phyloP scores from a whole-genome alignment of 2,797 vertebrate genomes.

The Limosa lapponica region DNA sequence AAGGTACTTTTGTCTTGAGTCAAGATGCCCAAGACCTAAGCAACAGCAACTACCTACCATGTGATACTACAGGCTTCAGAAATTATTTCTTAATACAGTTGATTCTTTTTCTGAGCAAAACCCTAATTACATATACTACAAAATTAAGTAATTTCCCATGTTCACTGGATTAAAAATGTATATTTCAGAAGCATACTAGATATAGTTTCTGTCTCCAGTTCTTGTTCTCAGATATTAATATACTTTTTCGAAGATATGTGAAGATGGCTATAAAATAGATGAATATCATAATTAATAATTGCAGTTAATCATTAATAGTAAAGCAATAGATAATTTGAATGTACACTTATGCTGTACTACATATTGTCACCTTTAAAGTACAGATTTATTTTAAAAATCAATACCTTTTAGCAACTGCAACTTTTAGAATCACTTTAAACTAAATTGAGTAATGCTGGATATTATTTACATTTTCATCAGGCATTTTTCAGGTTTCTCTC shows the following conservation, averaged over 20 bases:
- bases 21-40: not conserved
- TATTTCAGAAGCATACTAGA: not conserved
- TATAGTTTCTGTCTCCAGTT: not conserved
- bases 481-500: not conserved
- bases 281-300: not conserved
- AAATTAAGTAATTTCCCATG: not conserved
- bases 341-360: not conserved
- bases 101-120: not conserved
- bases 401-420: slow-evolving; percentile 50
- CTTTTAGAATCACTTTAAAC: slow-evolving; percentile 3
- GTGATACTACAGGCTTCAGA: not conserved
- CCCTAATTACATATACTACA: not conserved
- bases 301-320: not conserved
- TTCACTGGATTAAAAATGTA: not conserved
- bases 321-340: slow-evolving; percentile 2
- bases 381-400: slow-evolving; percentile 41
- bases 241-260: not conserved
- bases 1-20: not conserved
- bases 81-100: not conserved
- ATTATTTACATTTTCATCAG: slow-evolving; percentile 16
- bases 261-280: slow-evolving; percentile 7
- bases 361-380: not conserved
- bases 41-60: not conserved
- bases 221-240: not conserved
- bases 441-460: not conserved